A percentile compares a stretch with the other conserved stretches of the same genome.
Conservation (phyloP, 2,113 vertebrate genomes). For the Echinops telfairi region DNA sequence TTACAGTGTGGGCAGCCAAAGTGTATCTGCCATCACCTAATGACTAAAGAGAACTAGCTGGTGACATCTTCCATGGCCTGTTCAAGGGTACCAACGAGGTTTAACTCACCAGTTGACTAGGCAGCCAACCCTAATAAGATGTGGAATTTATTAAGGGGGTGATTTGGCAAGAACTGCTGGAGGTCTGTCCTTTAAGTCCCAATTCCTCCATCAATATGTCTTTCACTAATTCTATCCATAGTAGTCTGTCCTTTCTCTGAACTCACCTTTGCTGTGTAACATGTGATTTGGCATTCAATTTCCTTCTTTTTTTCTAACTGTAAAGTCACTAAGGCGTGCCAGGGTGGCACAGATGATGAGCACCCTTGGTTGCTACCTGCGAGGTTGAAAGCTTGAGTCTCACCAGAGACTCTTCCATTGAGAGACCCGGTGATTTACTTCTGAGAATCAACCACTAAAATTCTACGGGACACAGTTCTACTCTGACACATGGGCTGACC, state of each 20-base stretch:
- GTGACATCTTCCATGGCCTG: not conserved
- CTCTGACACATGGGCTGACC: not conserved
- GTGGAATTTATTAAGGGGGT: not conserved
- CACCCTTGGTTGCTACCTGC: too few species aligned
- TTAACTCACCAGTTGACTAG: not conserved
- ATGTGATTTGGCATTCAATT: not conserved
- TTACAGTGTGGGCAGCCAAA: not conserved
- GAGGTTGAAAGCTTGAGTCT: too few species aligned
- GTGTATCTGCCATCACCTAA: slow-evolving; percentile 4
- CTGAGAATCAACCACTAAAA: not conserved
- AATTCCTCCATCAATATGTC: not conserved
- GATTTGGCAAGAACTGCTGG: not conserved
- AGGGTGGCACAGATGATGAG: too few species aligned
- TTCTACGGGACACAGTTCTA: not conserved
- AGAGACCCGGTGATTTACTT: not conserved
- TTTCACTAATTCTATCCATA: not conserved
- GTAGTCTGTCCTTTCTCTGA: not conserved
- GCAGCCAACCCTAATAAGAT: not conserved
- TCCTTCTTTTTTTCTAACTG: not conserved
- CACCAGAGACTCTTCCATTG: too few species aligned
- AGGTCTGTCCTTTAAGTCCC: not conserved
- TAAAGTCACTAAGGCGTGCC: not conserved
- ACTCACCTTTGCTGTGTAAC: not conserved
- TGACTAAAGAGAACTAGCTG: slow-evolving; percentile 7
- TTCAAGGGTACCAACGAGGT: not conserved